Evolutionary conservation across 1,140 invertebrate genomes (phyloP).

Genomic region (Limonius californicus): DNA sequence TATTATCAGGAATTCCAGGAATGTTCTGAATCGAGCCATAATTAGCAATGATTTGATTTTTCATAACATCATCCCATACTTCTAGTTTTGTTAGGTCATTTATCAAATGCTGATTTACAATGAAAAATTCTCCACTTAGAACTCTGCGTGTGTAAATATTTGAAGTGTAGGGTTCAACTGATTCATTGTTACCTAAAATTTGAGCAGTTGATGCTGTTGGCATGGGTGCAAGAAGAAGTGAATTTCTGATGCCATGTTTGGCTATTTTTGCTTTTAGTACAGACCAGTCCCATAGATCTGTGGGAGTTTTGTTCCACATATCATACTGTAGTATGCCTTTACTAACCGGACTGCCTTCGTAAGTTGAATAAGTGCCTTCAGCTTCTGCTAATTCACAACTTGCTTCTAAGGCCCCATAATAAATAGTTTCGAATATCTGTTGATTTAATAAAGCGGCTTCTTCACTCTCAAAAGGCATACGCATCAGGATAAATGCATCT

Average conservation of each 20-base stretch:
- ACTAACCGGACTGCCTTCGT: constrained; percentile 86
- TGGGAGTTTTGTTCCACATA: constrained; percentile 94
- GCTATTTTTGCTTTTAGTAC: constrained; percentile 82
- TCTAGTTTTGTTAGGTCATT: constrained; percentile 87
- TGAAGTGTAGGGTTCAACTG: constrained; percentile 96
- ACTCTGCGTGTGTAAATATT: constrained; percentile 96
- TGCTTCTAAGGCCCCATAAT: constrained; percentile 94
- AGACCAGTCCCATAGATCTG: constrained; percentile 87
- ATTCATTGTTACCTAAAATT: constrained; percentile 98
- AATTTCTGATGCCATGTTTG: constrained; percentile 91
- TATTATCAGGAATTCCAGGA: too few relatives aligned
- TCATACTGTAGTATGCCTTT: constrained; percentile 97
- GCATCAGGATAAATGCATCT: constrained; percentile 94
- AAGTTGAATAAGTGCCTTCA: constrained; percentile 86
- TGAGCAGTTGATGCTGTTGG: constrained; percentile 99
- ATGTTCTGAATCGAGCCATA: constrained; percentile 96
- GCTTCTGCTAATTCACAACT: constrained; percentile 93
- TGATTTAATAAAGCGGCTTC: constrained; percentile 86
- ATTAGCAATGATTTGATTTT: constrained; percentile 87
- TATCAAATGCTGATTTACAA: constrained; percentile 95
- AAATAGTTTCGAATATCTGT: constrained; percentile 98
- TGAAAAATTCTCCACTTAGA: constrained; percentile 83
- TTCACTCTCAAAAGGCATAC: constrained; percentile 85
- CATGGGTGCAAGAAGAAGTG: constrained; percentile 94
- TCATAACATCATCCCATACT: constrained; percentile 96